Conservation (phyloP, 2,797 vertebrate genomes). For the Eptatretus atami region DNA sequence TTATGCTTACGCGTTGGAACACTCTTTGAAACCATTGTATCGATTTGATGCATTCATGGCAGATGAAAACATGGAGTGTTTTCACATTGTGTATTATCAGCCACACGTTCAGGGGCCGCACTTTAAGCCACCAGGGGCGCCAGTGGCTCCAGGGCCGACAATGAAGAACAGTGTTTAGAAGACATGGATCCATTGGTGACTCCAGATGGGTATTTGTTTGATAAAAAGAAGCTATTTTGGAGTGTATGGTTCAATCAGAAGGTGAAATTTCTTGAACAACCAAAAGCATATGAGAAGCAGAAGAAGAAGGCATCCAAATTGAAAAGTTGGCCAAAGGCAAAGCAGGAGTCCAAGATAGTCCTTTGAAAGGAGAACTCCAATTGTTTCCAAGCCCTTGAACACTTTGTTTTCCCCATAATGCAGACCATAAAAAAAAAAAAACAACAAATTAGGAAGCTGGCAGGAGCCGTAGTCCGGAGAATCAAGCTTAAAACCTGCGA, state of each 20-base stretch:
- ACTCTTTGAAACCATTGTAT: no score
- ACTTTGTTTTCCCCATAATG: constrained; percentile 24
- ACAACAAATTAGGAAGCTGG: not conserved
- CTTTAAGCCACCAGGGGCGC: no score
- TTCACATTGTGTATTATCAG: no score
- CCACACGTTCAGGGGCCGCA: no score
- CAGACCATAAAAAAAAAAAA: no score
- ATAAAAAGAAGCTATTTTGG: constrained; percentile 52
- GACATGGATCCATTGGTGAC: no score
- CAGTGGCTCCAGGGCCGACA: no score
- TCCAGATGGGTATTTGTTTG: constrained; percentile 40
- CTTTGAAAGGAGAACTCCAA: constrained; percentile 49
- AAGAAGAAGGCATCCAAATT: constrained; percentile 21
- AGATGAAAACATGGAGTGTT: no score
- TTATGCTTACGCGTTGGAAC: no score
- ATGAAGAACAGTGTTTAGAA: no score
- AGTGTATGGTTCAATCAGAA: constrained; percentile 60
- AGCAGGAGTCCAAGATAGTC: constrained; percentile 30
- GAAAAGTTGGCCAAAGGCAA: constrained; percentile 27
- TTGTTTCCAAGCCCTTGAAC: constrained; percentile 55
- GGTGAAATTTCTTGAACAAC: constrained; percentile 36
- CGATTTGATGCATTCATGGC: no score
- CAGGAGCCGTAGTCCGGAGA: constrained; percentile 8
- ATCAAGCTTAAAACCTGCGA: constrained; percentile 17
- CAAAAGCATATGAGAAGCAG: constrained; percentile 23